phyloP scores from a whole-genome alignment of 2,888 invertebrate species.

The Metellina segmentata region DNA sequence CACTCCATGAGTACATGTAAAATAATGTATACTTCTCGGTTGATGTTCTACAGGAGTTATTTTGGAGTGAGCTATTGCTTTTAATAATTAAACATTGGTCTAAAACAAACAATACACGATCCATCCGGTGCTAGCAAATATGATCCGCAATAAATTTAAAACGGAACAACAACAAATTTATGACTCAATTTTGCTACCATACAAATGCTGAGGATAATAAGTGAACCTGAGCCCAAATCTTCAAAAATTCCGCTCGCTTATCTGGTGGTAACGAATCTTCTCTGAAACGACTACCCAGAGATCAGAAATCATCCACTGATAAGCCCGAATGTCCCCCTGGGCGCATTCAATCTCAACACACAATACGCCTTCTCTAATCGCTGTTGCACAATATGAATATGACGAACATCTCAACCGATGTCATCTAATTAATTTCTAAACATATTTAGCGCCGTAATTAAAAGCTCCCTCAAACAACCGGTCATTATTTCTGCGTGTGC shows the following conservation, averaged over 20 bases:
- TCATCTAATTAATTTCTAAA: background rate
- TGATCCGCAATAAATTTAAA: no score
- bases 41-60: no score
- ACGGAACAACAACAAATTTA: background rate
- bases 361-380: background rate
- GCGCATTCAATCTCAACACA: background rate
- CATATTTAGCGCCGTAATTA: background rate
- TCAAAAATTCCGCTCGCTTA: no score
- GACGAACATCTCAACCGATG: background rate
- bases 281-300: background rate
- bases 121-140: no score
- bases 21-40: no score
- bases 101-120: no score
- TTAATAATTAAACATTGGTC: no score
- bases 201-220: background rate
- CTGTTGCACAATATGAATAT: background rate
- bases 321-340: background rate
- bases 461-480: background rate
- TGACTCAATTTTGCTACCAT: background rate
- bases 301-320: background rate
- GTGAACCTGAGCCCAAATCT: background rate
- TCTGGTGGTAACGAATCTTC: no score
- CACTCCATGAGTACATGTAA: no score
- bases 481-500: slow-evolving; percentile 10
- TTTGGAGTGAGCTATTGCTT: no score